Conservation (phyloP, 2,113 vertebrate species). For the Myxocyprinus asiaticus region DNA sequence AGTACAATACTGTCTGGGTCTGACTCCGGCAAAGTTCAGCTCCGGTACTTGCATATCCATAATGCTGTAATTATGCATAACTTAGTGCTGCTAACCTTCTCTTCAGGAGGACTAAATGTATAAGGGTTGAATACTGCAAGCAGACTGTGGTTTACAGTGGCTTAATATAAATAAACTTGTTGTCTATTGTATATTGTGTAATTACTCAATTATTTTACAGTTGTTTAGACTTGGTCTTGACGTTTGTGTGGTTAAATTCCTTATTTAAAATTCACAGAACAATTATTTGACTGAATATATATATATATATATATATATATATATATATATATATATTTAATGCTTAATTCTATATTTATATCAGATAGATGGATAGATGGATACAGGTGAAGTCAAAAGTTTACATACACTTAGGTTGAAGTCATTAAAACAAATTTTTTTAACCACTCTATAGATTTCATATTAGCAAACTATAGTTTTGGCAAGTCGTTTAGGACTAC, state of each 20-base stretch:
- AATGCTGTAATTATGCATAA: not conserved
- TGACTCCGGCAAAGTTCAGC: conserved; percentile 22
- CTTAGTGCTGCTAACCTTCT: not conserved
- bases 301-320: too few relatives aligned
- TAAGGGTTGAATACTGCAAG: not conserved
- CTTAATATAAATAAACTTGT: not conserved
- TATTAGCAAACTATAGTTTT: too few relatives aligned
- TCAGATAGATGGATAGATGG: too few relatives aligned
- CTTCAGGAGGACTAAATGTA: not conserved
- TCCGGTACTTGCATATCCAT: not conserved
- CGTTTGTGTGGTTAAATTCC: not conserved
- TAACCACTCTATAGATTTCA: too few relatives aligned
- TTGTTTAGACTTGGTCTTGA: not conserved
- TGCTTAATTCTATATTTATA: too few relatives aligned
- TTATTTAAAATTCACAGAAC: not conserved
- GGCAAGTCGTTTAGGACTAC: too few relatives aligned
- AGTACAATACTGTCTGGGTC: not conserved
- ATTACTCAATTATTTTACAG: not conserved
- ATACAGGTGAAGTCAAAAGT: too few relatives aligned
- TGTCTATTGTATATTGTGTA: too few relatives aligned
- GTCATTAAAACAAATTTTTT: too few relatives aligned
- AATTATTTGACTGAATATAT: not conserved
- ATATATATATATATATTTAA: too few relatives aligned
- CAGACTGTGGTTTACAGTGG: conserved; percentile 6
- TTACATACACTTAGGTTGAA: too few relatives aligned